These are phyloP conservation scores for Drosophila repletoides DNA, from an alignment of 1,140 invertebrate genomes.

Conservation along the genomic window DNA sequence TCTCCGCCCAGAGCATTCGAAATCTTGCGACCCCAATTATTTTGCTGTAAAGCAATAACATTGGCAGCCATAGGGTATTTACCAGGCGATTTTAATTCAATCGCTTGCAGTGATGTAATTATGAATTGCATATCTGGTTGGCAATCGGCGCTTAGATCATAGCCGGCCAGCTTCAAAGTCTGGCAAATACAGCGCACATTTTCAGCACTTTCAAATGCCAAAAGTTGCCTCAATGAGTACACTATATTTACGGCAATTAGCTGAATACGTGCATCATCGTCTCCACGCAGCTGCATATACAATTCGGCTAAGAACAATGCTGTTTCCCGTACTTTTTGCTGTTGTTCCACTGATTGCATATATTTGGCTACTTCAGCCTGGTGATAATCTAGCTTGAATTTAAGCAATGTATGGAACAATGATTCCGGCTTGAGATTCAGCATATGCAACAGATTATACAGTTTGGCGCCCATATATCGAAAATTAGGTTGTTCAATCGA, in stretches of 20 bases:
- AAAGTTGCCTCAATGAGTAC: slow-evolving; percentile 61
- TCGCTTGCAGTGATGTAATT: slow-evolving; percentile 54
- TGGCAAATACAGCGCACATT: slow-evolving; percentile 84
- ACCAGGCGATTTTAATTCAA: slow-evolving; percentile 61
- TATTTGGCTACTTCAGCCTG: slow-evolving; percentile 68
- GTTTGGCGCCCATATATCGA: slow-evolving; percentile 79
- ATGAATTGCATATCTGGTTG: slow-evolving; percentile 67
- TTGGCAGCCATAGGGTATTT: slow-evolving; percentile 72
- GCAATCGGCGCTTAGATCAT: slow-evolving; percentile 75
- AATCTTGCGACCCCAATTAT: slow-evolving; percentile 79
- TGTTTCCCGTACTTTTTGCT: slow-evolving; percentile 74
- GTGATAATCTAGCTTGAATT: slow-evolving; percentile 75
- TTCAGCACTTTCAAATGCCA: slow-evolving; percentile 69
- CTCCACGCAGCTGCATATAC: slow-evolving; percentile 78
- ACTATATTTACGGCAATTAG: slow-evolving; percentile 77
- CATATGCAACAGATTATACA: slow-evolving; percentile 79
- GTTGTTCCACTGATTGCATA: slow-evolving; percentile 62
- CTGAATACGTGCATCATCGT: slow-evolving; percentile 71
- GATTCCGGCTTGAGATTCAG: slow-evolving; percentile 74
- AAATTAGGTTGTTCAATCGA: slow-evolving; percentile 81
- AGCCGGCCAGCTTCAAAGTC: slow-evolving; percentile 83
- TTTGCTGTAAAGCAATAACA: slow-evolving; percentile 76
- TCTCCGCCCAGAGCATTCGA: slow-evolving; percentile 68
- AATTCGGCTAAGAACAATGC: slow-evolving; percentile 75
- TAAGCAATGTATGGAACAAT: slow-evolving; percentile 71